Base-by-base conservation (phyloP, 2,888 invertebrate genomes). In the Philonicus albiceps region DNA sequence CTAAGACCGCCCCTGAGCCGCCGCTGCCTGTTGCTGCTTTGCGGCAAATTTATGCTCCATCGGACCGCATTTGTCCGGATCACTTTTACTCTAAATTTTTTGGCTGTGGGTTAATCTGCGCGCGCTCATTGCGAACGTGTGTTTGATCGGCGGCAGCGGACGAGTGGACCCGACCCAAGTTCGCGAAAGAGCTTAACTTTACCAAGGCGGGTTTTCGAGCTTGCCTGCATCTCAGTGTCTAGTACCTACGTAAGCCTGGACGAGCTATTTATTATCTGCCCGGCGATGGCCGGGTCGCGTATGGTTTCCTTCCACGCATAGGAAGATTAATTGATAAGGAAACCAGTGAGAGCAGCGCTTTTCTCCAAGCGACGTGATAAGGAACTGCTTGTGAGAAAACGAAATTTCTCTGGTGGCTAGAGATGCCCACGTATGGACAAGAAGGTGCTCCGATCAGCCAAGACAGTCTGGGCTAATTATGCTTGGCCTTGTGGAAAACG, bases 271-370 rank as follows among this genome's bases (percentile, higher is more conserved):
- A 83, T 81, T 37, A 34, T 55, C 64, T 72, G 83, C 3, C 37
- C 31, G 22, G 22, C 8, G 83, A 83, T 34, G 37, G 72, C 80
- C 31, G 30, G 11, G 40, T 49, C 19, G 27, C 19, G 30, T 22
- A 53, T 31, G 31, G 34, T 80, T 80, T 80, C 53, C n/a, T 53
- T 80, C 80, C 80, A 76, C 76, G 76, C 76, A 76, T 13, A 37
- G 49, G 22, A 80, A 80, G 53, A 80, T 80, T 49, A 80, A 80
- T 80, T 80, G 83, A 83, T 83, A 64, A 83, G 83, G 64, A 83
- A 83, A 72, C 37, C 49, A 30, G 37, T 27, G 19, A 34, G 83
- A 34, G 83, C 78, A 43, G 27, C 30, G 78, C 64, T 64, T 80
- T 80, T 53, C 53, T 53, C 37, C 31, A 40, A 27, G 40, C 64